Conservation (phyloP, 2,113 vertebrate genomes). For the Phoxinus phoxinus region DNA sequence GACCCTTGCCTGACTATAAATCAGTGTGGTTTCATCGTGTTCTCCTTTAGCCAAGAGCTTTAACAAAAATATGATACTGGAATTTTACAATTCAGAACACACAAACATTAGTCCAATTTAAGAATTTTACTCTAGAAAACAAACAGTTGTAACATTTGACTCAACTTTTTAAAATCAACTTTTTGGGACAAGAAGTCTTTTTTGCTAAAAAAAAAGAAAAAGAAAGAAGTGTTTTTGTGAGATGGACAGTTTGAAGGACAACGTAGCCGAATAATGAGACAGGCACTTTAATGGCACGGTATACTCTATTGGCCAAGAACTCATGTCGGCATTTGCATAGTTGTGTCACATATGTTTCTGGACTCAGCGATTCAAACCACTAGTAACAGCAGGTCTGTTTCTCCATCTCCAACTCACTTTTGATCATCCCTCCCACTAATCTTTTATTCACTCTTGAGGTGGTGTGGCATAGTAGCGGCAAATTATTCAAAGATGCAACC, state of each 20-base stretch:
- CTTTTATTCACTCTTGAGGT: too few relatives aligned
- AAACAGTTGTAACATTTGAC: neutral
- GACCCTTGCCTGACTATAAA: neutral
- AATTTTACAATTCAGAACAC: neutral
- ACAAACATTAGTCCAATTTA: neutral
- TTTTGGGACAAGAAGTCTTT: neutral
- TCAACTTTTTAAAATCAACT: neutral
- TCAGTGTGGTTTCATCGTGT: neutral
- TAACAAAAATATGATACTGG: neutral
- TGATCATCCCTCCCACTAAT: too few relatives aligned
- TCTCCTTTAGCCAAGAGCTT: neutral
- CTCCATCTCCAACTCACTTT: too few relatives aligned
- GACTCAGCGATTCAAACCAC: neutral
- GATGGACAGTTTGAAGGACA: neutral
- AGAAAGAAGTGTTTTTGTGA: too few relatives aligned
- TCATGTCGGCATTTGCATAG: too few relatives aligned
- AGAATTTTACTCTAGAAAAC: neutral
- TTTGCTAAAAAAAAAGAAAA: too few relatives aligned
- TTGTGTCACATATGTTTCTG: neutral
- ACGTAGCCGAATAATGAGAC: too few relatives aligned
- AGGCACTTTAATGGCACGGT: too few relatives aligned
- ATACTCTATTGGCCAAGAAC: neutral
- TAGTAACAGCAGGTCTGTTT: too few relatives aligned
- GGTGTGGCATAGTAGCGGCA: too few relatives aligned
- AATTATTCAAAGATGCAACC: too few relatives aligned